Evolutionary conservation across 2,113 vertebrate species (phyloP), one percentile per base, ranked within the genome.

Genomic region (Casuarius casuarius): DNA sequence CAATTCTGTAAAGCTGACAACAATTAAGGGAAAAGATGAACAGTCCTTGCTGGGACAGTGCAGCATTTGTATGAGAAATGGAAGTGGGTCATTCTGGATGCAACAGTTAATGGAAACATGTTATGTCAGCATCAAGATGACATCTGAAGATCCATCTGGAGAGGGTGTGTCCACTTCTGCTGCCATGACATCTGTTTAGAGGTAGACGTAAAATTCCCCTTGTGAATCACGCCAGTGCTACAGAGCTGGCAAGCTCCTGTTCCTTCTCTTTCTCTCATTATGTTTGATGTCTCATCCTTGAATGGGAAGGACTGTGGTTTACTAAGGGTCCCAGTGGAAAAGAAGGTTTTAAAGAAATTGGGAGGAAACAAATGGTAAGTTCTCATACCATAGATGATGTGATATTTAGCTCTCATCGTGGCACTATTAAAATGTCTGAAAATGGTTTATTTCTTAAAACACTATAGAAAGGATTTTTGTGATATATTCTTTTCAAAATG

Each of bases 141-240:
- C 72, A 92, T 92, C 94, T 82, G 66, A 92, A 93, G 81, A 85
- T 88, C 63, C 97, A 95, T 98, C 95, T 98, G 97, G 85, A 68
- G 86, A 95, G 95, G 96, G 95, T 93, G 94, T 95, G 84, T 90
- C 92, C 7, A 19, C 62, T 96, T 51, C 92, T 95, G 80, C 91
- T 95, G 87, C 94, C 77, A 79, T 95, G 92, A 96, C 97, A 97
- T 97, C 97, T 98, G 97, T 92, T 97, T 95, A 91, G 89, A 94
- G 66, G 85, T 87, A 94, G 83, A 65, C 23, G 5, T 80, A 92
- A 92, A 92, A 93, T 95, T 94, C 75, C 83, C 54, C 71, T 92
- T 84, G 74, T 94, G 96, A 97, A 79, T 97, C 94, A 95, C 14
- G 25, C 46, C 46, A 89, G 70, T 56, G 51, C 42, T 95, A 59